These are phyloP conservation scores for Brienomyrus longianalis DNA, from an alignment of 2,113 vertebrate genomes.

Conservation along the genomic window DNA sequence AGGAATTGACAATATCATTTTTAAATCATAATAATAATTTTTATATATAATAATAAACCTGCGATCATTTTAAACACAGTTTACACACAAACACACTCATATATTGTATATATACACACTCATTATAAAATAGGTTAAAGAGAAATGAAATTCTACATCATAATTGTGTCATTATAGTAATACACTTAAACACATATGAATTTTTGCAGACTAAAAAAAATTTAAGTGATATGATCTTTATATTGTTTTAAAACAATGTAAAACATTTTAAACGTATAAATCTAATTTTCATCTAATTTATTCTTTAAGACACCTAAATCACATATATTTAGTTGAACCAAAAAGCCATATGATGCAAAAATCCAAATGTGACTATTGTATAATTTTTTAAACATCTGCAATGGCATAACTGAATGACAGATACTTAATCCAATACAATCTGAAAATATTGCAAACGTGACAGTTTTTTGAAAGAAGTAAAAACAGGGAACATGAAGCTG, in stretches of 20 bases:
- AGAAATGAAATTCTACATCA: neutral
- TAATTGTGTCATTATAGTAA: neutral
- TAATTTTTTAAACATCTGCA: neutral
- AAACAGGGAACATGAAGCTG: neutral
- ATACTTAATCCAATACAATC: neutral
- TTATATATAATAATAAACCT: neutral
- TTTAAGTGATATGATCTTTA: neutral
- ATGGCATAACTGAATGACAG: neutral
- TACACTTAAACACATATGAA: neutral
- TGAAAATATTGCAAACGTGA: neutral
- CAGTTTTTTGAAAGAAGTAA: neutral
- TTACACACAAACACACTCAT: neutral
- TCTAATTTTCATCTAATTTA: neutral
- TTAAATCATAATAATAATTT: neutral
- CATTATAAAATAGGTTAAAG: neutral
- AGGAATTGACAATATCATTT: neutral
- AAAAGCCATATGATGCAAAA: neutral
- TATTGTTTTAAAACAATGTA: neutral
- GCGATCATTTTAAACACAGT: neutral
- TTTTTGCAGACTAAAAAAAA: neutral
- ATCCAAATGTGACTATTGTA: neutral
- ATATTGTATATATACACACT: neutral
- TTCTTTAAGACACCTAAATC: neutral
- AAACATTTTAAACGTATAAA: neutral
- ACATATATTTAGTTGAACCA: neutral